Conservation (phyloP, 2,888 invertebrate genomes). For the Nymphalis c-album region DNA sequence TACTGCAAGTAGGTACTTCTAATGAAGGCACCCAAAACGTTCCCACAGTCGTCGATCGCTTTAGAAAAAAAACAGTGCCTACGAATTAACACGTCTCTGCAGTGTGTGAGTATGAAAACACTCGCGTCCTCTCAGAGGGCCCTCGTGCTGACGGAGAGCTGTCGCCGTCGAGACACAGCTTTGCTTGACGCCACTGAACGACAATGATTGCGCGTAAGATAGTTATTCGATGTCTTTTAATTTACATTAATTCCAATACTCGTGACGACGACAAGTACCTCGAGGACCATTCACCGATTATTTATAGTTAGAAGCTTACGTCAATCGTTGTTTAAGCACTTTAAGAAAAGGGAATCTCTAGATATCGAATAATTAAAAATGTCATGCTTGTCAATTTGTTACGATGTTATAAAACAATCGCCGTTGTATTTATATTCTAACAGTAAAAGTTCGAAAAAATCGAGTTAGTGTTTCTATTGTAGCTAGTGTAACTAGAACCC, state of each 20-base stretch:
- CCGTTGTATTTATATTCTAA: conserved; percentile 50
- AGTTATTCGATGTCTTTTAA: conserved; percentile 69
- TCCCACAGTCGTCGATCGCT: conserved; percentile 81
- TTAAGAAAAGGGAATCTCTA: conserved; percentile 33
- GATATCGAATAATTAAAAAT: conserved; percentile 35
- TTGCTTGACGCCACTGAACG: conserved; percentile 55
- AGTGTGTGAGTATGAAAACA: conserved; percentile 79
- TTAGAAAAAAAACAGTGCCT: conserved; percentile 78
- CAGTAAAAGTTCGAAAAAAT: conserved; percentile 63
- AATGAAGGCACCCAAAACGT: conserved; percentile 77
- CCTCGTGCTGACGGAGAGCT: conserved; percentile 75
- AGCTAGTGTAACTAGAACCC: conserved; percentile 71
- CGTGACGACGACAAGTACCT: conserved; percentile 45
- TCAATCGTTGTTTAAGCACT: conserved; percentile 57
- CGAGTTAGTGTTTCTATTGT: conserved; percentile 60
- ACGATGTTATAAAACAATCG: conserved; percentile 37
- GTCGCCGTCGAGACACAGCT: conserved; percentile 51
- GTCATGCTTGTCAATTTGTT: conserved; percentile 25
- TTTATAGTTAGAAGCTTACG: conserved; percentile 56
- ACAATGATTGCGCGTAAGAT: conserved; percentile 63
- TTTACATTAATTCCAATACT: conserved; percentile 72
- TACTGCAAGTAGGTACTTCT: conserved; percentile 75
- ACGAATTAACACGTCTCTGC: conserved; percentile 80
- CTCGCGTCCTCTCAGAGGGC: conserved; percentile 73
- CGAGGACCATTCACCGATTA: conserved; percentile 58